A percentile compares a stretch with the other conserved stretches of the same genome.
Conservation (phyloP, 2,888 invertebrate genomes). For the Drepanosiphum platanoidis region DNA sequence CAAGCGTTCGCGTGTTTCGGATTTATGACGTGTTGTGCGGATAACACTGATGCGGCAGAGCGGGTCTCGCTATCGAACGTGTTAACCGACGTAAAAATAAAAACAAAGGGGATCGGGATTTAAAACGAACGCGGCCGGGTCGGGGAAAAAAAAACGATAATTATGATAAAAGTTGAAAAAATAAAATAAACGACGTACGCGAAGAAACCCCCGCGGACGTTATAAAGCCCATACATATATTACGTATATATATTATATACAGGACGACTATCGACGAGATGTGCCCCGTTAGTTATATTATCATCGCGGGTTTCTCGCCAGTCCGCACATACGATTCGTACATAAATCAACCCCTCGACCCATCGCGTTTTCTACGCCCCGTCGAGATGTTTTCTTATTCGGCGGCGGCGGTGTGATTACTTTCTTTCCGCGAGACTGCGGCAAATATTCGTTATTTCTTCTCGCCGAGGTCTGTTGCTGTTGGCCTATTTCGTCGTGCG, state of each 20-base stretch:
- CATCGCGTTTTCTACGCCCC: constrained; percentile 6
- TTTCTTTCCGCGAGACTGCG: constrained; percentile 60
- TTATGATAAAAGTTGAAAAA: neutral
- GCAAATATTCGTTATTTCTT: constrained; percentile 54
- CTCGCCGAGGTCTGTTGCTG: neutral
- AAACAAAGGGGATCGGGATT: too few relatives aligned
- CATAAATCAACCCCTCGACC: constrained; percentile 56
- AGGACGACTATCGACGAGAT: constrained; percentile 5
- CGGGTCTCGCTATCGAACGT: too few relatives aligned
- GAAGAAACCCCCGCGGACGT: neutral
- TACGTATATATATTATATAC: too few relatives aligned
- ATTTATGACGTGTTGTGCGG: too few relatives aligned
- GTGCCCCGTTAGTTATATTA: constrained; percentile 24
- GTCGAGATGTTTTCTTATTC: constrained; percentile 3
- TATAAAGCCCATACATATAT: constrained; percentile 17
- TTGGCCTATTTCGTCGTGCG: constrained; percentile 4
- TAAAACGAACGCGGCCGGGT: neutral
- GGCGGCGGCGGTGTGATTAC: constrained; percentile 37
- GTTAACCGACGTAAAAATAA: too few relatives aligned
- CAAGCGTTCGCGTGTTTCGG: too few relatives aligned
- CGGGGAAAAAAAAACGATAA: neutral
- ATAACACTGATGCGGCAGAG: too few relatives aligned
- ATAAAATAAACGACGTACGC: neutral
- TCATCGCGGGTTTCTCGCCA: constrained; percentile 15
- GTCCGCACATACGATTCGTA: constrained; percentile 12